A percentile compares a stretch with the other conserved stretches of the same genome.
These are phyloP conservation scores for Dimorphilus gyrociliatus DNA, from an alignment of 2,888 invertebrate genomes.

Conservation along the genomic window DNA sequence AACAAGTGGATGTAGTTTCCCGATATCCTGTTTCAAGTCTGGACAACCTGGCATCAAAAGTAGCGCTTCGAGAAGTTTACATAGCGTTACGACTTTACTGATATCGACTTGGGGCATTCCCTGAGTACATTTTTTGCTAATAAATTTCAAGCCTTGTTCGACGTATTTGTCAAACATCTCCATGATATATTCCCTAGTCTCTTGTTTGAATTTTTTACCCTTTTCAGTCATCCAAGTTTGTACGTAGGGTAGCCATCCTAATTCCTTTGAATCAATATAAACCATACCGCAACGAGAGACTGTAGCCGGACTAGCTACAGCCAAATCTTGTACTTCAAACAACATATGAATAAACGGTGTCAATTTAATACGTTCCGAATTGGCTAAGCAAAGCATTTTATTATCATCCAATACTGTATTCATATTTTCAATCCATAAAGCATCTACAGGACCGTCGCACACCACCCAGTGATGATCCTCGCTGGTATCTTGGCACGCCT, in stretches of 20 bases:
- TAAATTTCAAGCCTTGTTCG: slow-evolving; percentile 49
- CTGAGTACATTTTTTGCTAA: slow-evolving; percentile 51
- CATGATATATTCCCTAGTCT: slow-evolving; percentile 48
- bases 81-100: slow-evolving; percentile 60
- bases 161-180: slow-evolving; percentile 51
- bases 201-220: slow-evolving; percentile 32
- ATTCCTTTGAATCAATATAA: slow-evolving; percentile 65
- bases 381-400: slow-evolving; percentile 76
- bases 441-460: slow-evolving; percentile 76
- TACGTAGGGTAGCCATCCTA: slow-evolving; percentile 63
- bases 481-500: slow-evolving; percentile 34
- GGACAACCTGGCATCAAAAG: slow-evolving; percentile 48
- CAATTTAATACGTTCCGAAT: slow-evolving; percentile 73
- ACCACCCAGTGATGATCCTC: slow-evolving; percentile 70
- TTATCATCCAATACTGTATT: slow-evolving; percentile 82
- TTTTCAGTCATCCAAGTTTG: slow-evolving; percentile 54
- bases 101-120: slow-evolving; percentile 67
- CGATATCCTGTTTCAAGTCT: slow-evolving; percentile 46
- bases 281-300: slow-evolving; percentile 69
- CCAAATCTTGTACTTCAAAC: slow-evolving; percentile 56
- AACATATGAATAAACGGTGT: slow-evolving; percentile 75
- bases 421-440: slow-evolving; percentile 85
- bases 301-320: slow-evolving; percentile 79
- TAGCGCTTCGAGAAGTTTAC: slow-evolving; percentile 54
- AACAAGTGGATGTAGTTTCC: slow-evolving; percentile 47